A percentile compares a stretch with the other conserved stretches of the same genome.
These are phyloP conservation scores for Pyrrhia umbra DNA, from an alignment of 2,888 invertebrate genomes.

Conservation along the genomic window DNA sequence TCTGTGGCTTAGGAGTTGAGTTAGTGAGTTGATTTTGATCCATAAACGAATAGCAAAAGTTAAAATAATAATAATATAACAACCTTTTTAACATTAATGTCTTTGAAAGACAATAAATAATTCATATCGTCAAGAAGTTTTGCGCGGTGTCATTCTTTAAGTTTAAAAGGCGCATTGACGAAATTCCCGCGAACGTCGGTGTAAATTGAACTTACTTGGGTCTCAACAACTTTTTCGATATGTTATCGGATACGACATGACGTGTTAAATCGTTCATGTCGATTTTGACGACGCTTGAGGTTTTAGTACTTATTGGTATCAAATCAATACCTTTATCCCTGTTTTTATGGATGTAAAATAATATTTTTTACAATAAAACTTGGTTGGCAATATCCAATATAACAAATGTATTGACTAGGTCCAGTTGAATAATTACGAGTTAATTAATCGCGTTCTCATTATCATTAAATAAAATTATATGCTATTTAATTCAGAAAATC, in stretches of 20 bases:
- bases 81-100: conserved; percentile 65
- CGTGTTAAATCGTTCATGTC: conserved; percentile 58
- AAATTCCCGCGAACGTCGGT: conserved; percentile 64
- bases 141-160: conserved; percentile 71
- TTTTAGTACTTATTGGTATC: conserved; percentile 29
- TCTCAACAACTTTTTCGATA: conserved; percentile 72
- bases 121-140: conserved; percentile 70
- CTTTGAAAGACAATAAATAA: conserved; percentile 67
- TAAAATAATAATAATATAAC: conserved; percentile 55
- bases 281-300: conserved; percentile 37
- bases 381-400: background rate
- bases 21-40: conserved; percentile 35
- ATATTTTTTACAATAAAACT: background rate
- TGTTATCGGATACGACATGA: conserved; percentile 70
- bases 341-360: background rate
- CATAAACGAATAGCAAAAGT: conserved; percentile 57
- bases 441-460: background rate
- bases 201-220: conserved; percentile 63
- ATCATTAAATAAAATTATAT: background rate
- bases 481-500: background rate
- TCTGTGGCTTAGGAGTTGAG: background rate
- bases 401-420: background rate
- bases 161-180: conserved; percentile 66
- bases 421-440: background rate
- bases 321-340: background rate